These are phyloP conservation scores for Monopis laevigella DNA, from an alignment of 2,888 invertebrate species.

Conservation along the genomic window DNA sequence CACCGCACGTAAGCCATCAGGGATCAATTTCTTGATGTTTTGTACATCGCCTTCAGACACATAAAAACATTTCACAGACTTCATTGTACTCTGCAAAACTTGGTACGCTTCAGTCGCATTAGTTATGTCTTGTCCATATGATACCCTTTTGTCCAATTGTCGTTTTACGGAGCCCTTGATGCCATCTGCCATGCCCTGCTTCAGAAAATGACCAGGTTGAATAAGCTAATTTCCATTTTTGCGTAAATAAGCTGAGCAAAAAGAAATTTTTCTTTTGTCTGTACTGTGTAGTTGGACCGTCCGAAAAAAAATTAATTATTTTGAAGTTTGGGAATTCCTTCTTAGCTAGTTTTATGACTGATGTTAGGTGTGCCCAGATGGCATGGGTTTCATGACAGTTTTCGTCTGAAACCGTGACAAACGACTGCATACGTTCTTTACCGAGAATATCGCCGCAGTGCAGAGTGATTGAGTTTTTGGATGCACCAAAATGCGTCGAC, in stretches of 20 bases:
- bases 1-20: too few species aligned
- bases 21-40: too few species aligned
- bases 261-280: slow-evolving; percentile 23
- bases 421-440: slow-evolving; percentile 7
- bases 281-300: slow-evolving; percentile 23
- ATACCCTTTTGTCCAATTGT: slow-evolving; percentile 18
- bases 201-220: slow-evolving; percentile 24
- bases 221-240: slow-evolving; percentile 14
- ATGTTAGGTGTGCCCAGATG: slow-evolving; percentile 15
- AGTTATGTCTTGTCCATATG: slow-evolving; percentile 15
- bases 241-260: slow-evolving; percentile 14
- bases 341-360: background rate
- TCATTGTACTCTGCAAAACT: slow-evolving; percentile 14
- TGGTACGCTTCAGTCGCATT: slow-evolving; percentile 14
- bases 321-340: background rate
- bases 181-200: too few species aligned
- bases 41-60: slow-evolving; percentile 17
- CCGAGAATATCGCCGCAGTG: slow-evolving; percentile 9
- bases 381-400: slow-evolving; percentile 15
- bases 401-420: slow-evolving; percentile 13
- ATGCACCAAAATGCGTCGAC: slow-evolving; percentile 22
- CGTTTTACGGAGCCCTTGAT: slow-evolving; percentile 23
- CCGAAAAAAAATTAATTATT: slow-evolving; percentile 20
- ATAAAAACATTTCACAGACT: slow-evolving; percentile 18
- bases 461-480: slow-evolving; percentile 20